These are phyloP conservation scores for Hydriomena furcata DNA, from an alignment of 2,888 invertebrate genomes.

Conservation along the genomic window DNA sequence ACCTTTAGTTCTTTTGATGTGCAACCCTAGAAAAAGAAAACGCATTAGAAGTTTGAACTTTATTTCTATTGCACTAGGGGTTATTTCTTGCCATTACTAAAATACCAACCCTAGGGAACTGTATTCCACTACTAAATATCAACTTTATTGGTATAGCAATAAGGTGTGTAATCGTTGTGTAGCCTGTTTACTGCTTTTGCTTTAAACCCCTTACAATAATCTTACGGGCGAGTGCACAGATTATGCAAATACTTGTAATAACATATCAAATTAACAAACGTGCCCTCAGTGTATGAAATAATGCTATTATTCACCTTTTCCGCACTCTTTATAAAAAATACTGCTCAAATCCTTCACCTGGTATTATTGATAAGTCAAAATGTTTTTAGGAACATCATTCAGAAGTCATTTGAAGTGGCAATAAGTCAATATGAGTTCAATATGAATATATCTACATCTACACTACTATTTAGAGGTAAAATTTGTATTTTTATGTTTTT, in stretches of 20 bases:
- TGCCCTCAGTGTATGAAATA: conserved; percentile 39
- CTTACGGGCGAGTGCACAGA: conserved; percentile 64
- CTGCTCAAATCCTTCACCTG: conserved; percentile 30
- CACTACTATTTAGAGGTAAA: no score
- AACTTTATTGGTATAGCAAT: not conserved
- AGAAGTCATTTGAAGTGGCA: no score
- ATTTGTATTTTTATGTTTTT: no score
- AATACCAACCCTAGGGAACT: conserved; percentile 11
- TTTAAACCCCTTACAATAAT: conserved; percentile 51
- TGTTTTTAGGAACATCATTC: no score
- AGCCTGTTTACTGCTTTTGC: conserved; percentile 15
- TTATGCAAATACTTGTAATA: conserved; percentile 65
- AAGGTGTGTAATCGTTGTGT: conserved; percentile 19
- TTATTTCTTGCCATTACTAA: not conserved
- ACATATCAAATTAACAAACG: conserved; percentile 58
- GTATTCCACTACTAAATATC: not conserved
- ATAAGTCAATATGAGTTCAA: no score
- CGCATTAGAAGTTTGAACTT: conserved; percentile 11
- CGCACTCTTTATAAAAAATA: no score
- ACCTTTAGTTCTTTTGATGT: conserved; percentile 42
- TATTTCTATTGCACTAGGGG: conserved; percentile 9
- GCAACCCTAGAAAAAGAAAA: conserved; percentile 17
- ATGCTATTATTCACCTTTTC: conserved; percentile 37
- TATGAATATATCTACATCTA: no score
- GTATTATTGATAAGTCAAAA: conserved; percentile 24